Percentiles rank a stretch among this genome's conserved stretches.
phyloP scores from a whole-genome alignment of 2,888 invertebrate genomes.

The Plagiodera versicolora region DNA sequence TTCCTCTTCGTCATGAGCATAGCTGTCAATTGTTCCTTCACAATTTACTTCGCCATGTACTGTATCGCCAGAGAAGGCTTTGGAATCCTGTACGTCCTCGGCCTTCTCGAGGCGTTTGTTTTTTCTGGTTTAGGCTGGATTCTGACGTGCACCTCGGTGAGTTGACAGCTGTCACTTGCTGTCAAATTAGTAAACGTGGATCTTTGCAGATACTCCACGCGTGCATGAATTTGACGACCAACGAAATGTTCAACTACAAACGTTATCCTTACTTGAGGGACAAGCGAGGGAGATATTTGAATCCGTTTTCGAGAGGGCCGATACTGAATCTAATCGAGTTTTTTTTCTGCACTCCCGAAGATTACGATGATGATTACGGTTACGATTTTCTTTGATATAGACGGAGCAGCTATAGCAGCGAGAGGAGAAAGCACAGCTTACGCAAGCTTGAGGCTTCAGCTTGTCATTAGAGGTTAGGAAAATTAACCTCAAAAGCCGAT shows the following conservation, averaged over 20 bases:
- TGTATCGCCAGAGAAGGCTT: constrained; percentile 84
- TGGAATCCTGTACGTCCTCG: constrained; percentile 81
- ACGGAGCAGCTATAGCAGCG: constrained; percentile 25
- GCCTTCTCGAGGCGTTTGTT: constrained; percentile 77
- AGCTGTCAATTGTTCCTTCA: constrained; percentile 84
- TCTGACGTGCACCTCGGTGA: constrained; percentile 84
- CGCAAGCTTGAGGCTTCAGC: background rate
- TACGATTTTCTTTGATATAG: constrained; percentile 51
- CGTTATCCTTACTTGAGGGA: constrained; percentile 88
- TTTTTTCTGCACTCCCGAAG: constrained; percentile 82
- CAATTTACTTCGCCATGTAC: constrained; percentile 85
- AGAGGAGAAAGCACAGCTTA: constrained; percentile 29
- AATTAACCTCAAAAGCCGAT: too few relatives aligned
- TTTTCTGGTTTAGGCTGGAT: constrained; percentile 88
- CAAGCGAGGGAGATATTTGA: constrained; percentile 84
- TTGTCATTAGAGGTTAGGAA: background rate
- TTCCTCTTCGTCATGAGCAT: constrained; percentile 86
- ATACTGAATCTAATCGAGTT: constrained; percentile 86
- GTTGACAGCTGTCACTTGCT: too few relatives aligned
- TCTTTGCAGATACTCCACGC: constrained; percentile 79
- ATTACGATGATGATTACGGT: constrained; percentile 68
- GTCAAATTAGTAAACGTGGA: background rate
- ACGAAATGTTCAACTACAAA: constrained; percentile 93
- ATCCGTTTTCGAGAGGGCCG: constrained; percentile 90
- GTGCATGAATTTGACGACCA: constrained; percentile 91